These are phyloP conservation scores for Epiblema foenella DNA, from an alignment of 2,888 invertebrate genomes.

Conservation along the genomic window DNA sequence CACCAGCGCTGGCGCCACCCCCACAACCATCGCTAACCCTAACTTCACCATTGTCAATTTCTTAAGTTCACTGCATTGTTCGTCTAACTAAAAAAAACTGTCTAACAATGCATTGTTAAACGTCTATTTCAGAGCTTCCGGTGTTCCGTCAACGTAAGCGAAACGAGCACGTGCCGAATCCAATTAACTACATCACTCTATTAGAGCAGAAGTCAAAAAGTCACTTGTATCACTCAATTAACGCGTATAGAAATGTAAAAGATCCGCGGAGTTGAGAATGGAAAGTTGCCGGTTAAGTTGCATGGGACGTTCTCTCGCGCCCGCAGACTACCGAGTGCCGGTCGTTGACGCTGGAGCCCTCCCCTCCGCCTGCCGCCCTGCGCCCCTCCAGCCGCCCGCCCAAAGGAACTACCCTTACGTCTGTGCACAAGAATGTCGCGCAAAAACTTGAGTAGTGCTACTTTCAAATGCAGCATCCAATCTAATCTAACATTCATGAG, in stretches of 20 bases:
- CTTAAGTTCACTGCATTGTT: constrained; percentile 58
- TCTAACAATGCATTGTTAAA: constrained; percentile 18
- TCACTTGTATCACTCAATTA: not conserved
- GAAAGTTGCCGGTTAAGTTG: constrained; percentile 59
- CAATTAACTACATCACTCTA: constrained; percentile 27
- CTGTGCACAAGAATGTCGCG: constrained; percentile 53
- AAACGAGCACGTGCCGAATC: constrained; percentile 56
- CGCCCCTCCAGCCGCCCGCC: constrained; percentile 81
- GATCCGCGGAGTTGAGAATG: constrained; percentile 43
- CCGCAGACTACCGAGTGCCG: constrained; percentile 77
- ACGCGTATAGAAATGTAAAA: constrained; percentile 7
- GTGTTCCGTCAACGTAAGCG: constrained; percentile 63
- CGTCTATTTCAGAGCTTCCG: constrained; percentile 56
- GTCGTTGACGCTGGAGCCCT: constrained; percentile 81
- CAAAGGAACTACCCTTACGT: constrained; percentile 63
- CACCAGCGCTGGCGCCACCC: constrained; percentile 80
- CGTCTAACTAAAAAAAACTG: constrained; percentile 58
- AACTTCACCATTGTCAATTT: constrained; percentile 73
- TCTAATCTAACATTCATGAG: not conserved
- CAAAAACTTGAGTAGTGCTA: constrained; percentile 54
- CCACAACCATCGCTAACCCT: constrained; percentile 81
- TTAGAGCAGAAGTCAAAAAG: constrained; percentile 19
- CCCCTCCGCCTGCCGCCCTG: constrained; percentile 63
- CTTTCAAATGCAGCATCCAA: constrained; percentile 47
- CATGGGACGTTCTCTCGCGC: constrained; percentile 70